Evolutionary conservation across 37 sponge, comb jelly and placozoan species (phyloP).

Genomic region (Crambe crambe): DNA sequence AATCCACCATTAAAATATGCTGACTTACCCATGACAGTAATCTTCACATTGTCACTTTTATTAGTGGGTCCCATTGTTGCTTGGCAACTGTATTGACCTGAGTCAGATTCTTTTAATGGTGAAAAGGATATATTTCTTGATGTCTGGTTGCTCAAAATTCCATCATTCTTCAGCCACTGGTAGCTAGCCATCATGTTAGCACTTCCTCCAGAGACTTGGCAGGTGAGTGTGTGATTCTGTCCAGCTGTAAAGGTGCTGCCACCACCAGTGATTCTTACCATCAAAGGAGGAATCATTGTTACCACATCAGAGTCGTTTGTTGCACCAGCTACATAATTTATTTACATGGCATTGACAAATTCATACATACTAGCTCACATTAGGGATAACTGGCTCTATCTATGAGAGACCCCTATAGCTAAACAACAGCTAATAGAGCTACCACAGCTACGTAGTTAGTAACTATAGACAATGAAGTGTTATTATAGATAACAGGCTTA

Average conservation of each 20-base stretch:
- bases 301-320: no score
- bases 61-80: background rate
- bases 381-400: no score
- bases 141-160: background rate
- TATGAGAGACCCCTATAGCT: no score
- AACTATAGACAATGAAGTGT: no score
- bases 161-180: background rate
- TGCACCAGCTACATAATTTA: no score
- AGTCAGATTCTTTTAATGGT: background rate
- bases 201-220: background rate
- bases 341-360: no score
- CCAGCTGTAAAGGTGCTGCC: background rate
- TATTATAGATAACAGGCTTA: no score
- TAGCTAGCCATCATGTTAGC: background rate
- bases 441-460: no score
- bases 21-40: background rate
- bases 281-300: background rate
- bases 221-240: background rate
- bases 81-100: background rate
- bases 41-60: background rate
- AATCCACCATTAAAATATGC: no score
- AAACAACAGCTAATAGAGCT: no score
- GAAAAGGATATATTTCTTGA: background rate
- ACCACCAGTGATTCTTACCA: background rate
- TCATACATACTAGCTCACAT: no score